phyloP scores from a whole-genome alignment of 2,113 vertebrate species.

The Neogale vison region DNA sequence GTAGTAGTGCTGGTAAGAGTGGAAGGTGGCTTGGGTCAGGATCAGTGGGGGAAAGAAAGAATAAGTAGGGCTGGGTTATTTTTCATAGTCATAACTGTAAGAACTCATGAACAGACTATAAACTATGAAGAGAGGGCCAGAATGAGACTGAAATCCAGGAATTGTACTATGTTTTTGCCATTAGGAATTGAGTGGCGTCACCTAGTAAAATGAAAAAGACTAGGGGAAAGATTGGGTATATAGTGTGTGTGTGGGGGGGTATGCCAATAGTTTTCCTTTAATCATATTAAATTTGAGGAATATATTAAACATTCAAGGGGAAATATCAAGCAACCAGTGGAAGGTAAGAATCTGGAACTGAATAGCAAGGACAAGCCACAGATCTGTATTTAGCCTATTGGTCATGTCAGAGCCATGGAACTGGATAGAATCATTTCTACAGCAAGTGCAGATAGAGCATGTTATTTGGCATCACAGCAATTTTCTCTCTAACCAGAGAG shows the following conservation, averaged over 20 bases:
- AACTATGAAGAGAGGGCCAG: not conserved
- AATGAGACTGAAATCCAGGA: not conserved
- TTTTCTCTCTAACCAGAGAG: not conserved
- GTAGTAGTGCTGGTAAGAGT: not conserved
- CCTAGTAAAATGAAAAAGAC: not conserved
- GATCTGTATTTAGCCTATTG: not conserved
- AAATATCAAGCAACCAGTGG: not conserved
- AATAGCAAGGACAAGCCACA: not conserved
- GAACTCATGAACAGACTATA: not conserved
- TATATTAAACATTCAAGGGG: slow-evolving; percentile 8
- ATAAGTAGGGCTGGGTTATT: not conserved
- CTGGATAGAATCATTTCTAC: not conserved
- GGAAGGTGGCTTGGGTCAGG: not conserved
- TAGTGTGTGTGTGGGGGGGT: fast-evolving
- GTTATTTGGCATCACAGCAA: not conserved
- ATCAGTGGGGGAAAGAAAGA: not conserved
- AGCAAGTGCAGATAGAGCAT: not conserved
- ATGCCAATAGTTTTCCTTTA: not conserved
- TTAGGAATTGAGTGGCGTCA: not conserved
- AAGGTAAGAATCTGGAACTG: not conserved
- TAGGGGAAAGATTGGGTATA: not conserved
- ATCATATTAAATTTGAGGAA: not conserved
- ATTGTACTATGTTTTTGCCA: not conserved
- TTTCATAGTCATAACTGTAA: not conserved
- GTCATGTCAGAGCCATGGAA: not conserved